Conservation (phyloP, 2,888 invertebrate genomes). For the Nesidiocoris tenuis region DNA sequence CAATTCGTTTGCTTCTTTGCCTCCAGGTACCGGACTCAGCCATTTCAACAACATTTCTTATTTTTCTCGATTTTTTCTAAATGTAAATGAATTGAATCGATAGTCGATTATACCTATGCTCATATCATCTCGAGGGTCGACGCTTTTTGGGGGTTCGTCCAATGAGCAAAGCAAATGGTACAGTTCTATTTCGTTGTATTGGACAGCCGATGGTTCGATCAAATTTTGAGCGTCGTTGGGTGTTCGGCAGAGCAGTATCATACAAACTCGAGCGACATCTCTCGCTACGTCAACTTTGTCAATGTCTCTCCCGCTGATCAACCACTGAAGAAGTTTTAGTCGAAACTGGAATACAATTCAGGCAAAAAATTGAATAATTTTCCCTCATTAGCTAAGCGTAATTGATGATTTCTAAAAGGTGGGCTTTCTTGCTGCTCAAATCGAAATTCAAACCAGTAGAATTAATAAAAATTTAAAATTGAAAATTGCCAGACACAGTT, state of each 20-base stretch:
- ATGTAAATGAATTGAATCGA: no score
- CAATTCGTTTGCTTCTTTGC: no score
- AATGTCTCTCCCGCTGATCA: slow-evolving; percentile 19
- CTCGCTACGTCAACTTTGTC: slow-evolving; percentile 17
- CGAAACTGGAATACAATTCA: slow-evolving; percentile 22
- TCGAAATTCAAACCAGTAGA: no score
- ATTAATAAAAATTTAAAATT: no score
- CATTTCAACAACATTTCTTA: no score
- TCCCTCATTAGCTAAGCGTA: no score
- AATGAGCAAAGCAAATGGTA: slow-evolving; percentile 21
- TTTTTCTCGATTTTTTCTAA: no score
- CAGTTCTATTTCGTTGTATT: slow-evolving; percentile 1
- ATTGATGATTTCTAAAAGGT: no score
- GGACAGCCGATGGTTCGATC: background rate
- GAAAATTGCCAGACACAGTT: no score
- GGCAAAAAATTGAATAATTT: no score
- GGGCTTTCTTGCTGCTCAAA: no score
- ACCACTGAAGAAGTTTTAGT: slow-evolving; percentile 25
- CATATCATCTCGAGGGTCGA: background rate
- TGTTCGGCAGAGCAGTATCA: slow-evolving; percentile 22
- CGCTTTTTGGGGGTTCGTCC: slow-evolving; percentile 13
- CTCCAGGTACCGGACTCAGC: no score
- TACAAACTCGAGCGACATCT: background rate
- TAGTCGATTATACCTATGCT: background rate
- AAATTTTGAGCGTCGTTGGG: background rate